Evolutionary conservation across 2,113 vertebrate species (phyloP), one percentile per base, ranked within the genome.

Genomic region (Takifugu bimaculatus): DNA sequence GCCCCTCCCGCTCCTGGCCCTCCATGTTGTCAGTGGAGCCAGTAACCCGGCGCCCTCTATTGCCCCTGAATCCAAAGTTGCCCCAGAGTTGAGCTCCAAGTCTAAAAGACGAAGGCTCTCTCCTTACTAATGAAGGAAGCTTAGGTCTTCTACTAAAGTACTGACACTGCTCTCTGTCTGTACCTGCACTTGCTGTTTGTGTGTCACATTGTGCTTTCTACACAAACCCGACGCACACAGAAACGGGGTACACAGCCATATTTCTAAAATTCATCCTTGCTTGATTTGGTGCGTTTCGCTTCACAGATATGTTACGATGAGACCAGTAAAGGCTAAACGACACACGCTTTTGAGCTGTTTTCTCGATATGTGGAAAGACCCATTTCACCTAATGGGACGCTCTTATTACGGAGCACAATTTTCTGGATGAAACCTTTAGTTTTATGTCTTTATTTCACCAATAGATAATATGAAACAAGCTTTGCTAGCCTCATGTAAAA

Each of bases 1-100:
- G 93, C 93, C 94, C 87, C 91, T 94, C 90, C 93, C 94, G 88
- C 93, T 94, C 82, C 91, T 95, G 92, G 93, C 93, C 91, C 93
- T 95, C 91, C 94, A 94, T 92, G 93, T 97, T 89, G 94, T 94
- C 90, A 92, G 93, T 83, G 93, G 94, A 86, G 72, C 79, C 69
- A 79, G 78, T 85, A 88, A 85, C 60, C 87, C 93, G 75, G 85
- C 92, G 62, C 91, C 90, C 85, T 75, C 92, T 63, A 67, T 81
- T 42, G 75, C 83, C 57, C 32, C 84, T 26, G 88, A 90, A 75
- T 77, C 90, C 77, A 91, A 89, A 85, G 82, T 89, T 13, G 63
- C 89, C 81, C 76, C 89, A 0, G 88, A 91, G 77, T 74, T 91
- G 82, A 82, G 85, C 81, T 90, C 90, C 80, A 91, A 96, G 91